Evolutionary conservation across 2,888 invertebrate genomes (phyloP).

Genomic region (Bombyx huttoni): DNA sequence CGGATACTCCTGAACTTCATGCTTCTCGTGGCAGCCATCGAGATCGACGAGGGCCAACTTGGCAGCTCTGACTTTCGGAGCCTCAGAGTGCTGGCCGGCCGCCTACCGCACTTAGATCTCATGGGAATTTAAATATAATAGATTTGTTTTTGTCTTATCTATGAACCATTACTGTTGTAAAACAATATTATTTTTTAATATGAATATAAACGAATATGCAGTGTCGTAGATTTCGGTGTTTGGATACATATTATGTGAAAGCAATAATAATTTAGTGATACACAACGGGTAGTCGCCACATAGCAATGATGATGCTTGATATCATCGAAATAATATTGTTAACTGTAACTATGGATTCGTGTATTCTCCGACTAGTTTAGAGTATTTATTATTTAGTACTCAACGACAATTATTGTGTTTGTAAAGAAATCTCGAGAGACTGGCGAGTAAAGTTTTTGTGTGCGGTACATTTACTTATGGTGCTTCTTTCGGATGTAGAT

Average conservation of each 20-base stretch:
- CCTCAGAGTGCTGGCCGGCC: no score
- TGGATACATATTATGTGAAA: not conserved
- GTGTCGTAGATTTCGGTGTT: not conserved
- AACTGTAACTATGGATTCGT: no score
- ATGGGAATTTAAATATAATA: no score
- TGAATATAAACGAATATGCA: no score
- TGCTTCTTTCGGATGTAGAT: not conserved
- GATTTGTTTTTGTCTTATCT: no score
- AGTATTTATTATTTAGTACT: not conserved
- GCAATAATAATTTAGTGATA: not conserved
- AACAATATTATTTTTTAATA: no score
- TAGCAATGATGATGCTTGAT: not conserved
- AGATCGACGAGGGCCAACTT: not conserved
- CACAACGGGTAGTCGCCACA: no score
- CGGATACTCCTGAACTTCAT: no score
- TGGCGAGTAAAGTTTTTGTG: not conserved
- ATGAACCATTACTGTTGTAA: no score
- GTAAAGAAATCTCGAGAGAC: not conserved
- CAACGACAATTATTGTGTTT: not conserved
- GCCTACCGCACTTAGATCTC: no score
- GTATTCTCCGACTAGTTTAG: not conserved
- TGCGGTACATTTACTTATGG: slow-evolving; percentile 2
- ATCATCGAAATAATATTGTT: not conserved
- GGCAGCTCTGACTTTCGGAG: no score
- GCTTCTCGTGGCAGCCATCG: no score